Conservation (phyloP, 2,888 invertebrate species). For the Pycnomerus fuliginosus region DNA sequence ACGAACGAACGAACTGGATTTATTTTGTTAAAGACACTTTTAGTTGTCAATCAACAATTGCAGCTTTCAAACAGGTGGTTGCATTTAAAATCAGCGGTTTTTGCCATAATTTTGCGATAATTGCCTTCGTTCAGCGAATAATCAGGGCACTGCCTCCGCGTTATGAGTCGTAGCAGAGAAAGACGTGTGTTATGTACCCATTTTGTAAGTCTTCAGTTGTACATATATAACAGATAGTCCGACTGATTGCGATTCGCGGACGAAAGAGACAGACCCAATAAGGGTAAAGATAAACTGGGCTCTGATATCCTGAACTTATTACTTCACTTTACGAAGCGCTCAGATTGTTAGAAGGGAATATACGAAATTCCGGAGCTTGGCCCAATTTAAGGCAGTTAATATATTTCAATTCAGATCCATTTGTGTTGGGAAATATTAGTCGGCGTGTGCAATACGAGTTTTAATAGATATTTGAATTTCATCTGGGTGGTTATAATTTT, state of each 20-base stretch:
- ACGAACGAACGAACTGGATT: too few species aligned
- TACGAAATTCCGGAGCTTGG: slow-evolving; percentile 25
- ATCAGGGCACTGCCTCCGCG: too few species aligned
- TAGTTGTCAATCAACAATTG: too few species aligned
- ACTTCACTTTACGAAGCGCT: slow-evolving; percentile 33
- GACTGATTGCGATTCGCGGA: slow-evolving; percentile 24
- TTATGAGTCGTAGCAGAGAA: too few species aligned
- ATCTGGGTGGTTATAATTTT: slow-evolving; percentile 43
- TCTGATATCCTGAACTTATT: slow-evolving; percentile 35
- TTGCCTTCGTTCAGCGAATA: too few species aligned
- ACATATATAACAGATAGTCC: too few species aligned
- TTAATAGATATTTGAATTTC: slow-evolving; percentile 45
- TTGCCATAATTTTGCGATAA: too few species aligned
- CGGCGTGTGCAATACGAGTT: slow-evolving; percentile 33
- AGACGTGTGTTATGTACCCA: too few species aligned
- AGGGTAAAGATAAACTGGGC: slow-evolving; percentile 30
- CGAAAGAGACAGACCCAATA: slow-evolving; percentile 17
- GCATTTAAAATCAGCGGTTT: too few species aligned
- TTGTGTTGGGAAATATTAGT: slow-evolving; percentile 34
- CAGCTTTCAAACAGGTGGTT: too few species aligned
- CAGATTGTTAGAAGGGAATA: slow-evolving; percentile 33
- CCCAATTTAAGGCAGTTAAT: slow-evolving; percentile 33
- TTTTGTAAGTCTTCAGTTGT: too few species aligned
- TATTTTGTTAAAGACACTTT: too few species aligned
- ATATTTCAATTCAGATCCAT: slow-evolving; percentile 27